Evolutionary conservation across 2,797 vertebrate species (phyloP).

Genomic region (Vipera latastei): DNA sequence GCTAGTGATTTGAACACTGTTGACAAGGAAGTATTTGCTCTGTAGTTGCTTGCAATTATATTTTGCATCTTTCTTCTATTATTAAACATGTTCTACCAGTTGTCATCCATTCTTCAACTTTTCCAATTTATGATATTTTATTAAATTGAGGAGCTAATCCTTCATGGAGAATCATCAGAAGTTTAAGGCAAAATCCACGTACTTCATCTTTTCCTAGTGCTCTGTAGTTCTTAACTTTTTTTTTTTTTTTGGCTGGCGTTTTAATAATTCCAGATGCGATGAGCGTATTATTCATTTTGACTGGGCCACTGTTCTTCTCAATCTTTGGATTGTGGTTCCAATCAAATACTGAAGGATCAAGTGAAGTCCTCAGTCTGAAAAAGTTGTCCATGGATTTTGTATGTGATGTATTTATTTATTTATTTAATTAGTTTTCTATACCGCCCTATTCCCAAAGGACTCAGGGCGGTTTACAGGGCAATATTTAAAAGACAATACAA

Average conservation of each 20-base stretch:
- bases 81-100: background rate
- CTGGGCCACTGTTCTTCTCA: background rate
- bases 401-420: background rate
- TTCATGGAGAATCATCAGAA: background rate
- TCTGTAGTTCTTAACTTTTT: background rate
- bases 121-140: background rate
- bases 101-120: background rate
- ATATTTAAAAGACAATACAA: too few species aligned
- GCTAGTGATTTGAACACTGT: background rate
- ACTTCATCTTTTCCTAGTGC: background rate
- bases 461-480: too few species aligned
- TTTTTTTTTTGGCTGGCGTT: background rate
- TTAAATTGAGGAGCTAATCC: background rate
- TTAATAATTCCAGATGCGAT: background rate
- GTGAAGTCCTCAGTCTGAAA: background rate
- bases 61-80: background rate
- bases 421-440: too few species aligned
- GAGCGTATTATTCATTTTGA: background rate
- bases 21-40: background rate
- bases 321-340: background rate
- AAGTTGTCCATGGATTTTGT: background rate
- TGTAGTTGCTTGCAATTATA: background rate
- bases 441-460: too few species aligned
- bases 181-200: background rate
- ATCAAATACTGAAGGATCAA: background rate